phyloP scores from a whole-genome alignment of 2,797 vertebrate genomes.

The Oophaga sylvatica region DNA sequence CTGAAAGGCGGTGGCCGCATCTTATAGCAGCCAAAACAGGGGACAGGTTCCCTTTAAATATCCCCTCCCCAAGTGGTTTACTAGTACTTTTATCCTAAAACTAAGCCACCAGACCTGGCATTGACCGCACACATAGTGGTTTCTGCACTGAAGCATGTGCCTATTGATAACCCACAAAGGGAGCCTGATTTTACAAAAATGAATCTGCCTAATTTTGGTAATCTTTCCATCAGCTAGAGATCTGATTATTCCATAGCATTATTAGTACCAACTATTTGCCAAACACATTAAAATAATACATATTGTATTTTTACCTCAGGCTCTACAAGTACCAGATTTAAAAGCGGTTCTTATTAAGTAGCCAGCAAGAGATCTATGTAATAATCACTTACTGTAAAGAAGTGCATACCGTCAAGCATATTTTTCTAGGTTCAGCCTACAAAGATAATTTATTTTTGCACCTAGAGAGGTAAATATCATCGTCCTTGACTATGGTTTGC shows the following conservation, averaged over 20 bases:
- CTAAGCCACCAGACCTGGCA: neutral
- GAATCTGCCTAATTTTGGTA: constrained; percentile 64
- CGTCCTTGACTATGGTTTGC: too few species aligned
- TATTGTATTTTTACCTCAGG: neutral
- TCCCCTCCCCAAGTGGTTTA: neutral
- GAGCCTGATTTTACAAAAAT: constrained; percentile 52
- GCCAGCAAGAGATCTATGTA: too few species aligned
- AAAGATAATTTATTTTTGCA: too few species aligned
- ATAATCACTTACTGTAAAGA: too few species aligned
- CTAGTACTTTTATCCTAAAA: constrained; percentile 7
- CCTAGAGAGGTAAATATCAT: too few species aligned
- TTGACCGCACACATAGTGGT: neutral
- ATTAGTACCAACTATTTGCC: neutral
- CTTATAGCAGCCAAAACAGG: too few species aligned
- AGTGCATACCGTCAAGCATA: too few species aligned
- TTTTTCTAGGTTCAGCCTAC: too few species aligned
- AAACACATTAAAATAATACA: neutral
- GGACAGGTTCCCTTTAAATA: too few species aligned
- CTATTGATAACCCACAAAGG: constrained; percentile 66
- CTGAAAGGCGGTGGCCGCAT: too few species aligned
- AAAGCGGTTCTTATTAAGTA: too few species aligned
- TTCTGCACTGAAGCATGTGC: neutral
- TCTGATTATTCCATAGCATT: neutral
- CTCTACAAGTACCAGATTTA: neutral
- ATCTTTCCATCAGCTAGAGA: constrained; percentile 36